Evolutionary conservation across 2,113 vertebrate species (phyloP).

Genomic region (Marmota flaviventris): DNA sequence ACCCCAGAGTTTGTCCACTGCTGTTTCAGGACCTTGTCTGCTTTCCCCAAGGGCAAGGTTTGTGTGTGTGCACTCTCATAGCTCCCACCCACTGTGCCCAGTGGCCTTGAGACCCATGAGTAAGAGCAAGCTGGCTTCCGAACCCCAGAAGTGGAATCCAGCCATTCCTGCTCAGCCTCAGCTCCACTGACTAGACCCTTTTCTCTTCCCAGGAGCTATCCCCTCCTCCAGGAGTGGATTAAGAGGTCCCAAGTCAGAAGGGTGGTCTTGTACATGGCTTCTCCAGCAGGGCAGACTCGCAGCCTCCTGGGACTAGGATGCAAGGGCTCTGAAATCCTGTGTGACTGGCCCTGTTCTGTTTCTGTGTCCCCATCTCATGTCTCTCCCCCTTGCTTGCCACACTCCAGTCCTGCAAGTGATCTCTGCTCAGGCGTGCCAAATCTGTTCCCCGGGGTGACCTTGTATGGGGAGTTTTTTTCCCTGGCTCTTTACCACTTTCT

Average conservation of each 20-base stretch:
- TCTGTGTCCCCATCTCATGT: neutral
- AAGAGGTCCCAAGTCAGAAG: neutral
- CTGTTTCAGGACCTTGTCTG: neutral
- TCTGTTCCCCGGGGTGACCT: neutral
- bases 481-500: neutral
- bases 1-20: neutral
- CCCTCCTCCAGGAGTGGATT: neutral
- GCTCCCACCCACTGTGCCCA: neutral
- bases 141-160: neutral
- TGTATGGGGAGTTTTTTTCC: neutral
- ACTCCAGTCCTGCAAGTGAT: neutral
- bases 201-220: neutral
- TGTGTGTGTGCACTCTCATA: neutral
- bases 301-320: neutral
- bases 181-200: neutral
- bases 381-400: rapidly evolving
- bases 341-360: neutral
- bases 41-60: neutral
- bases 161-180: neutral
- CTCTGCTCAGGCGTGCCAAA: neutral
- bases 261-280: neutral
- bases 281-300: too few species aligned
- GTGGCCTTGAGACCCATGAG: neutral
- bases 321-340: neutral
- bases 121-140: neutral